phyloP scores from a whole-genome alignment of 2,113 vertebrate genomes.

The Reinhardtius hippoglossoides region DNA sequence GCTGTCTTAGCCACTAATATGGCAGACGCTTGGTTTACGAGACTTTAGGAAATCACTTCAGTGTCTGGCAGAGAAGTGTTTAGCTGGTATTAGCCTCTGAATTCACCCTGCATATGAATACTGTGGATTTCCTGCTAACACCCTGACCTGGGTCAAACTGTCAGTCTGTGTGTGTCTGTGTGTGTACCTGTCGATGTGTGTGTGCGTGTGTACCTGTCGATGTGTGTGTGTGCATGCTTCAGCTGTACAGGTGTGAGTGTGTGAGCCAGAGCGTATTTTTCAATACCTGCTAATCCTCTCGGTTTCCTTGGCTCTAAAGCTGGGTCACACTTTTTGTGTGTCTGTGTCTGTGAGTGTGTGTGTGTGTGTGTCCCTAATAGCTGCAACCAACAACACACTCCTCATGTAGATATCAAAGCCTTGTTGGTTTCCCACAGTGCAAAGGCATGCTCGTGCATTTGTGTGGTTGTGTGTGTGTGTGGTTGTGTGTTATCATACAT shows the following conservation, averaged over 20 bases:
- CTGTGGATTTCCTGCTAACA: slow-evolving; percentile 46
- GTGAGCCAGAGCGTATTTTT: too few relatives aligned
- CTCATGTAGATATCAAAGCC: too few relatives aligned
- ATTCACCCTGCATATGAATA: slow-evolving; percentile 59
- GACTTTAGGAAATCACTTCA: slow-evolving; percentile 16
- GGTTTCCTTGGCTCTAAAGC: too few relatives aligned
- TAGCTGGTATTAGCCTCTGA: slow-evolving; percentile 50
- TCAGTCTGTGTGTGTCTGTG: slow-evolving; percentile 35
- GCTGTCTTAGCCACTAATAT: background rate
- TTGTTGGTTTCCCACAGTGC: too few relatives aligned
- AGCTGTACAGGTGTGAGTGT: too few relatives aligned
- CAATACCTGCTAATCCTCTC: too few relatives aligned
- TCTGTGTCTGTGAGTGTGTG: too few relatives aligned
- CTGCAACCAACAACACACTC: too few relatives aligned
- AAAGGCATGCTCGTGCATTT: too few relatives aligned
- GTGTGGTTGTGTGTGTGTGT: background rate
- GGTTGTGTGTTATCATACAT: background rate
- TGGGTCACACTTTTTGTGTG: too few relatives aligned
- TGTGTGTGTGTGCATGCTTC: slow-evolving; percentile 7
- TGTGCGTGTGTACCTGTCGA: background rate
- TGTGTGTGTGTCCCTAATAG: too few relatives aligned
- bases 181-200: slow-evolving; percentile 14
- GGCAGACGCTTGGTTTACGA: slow-evolving; percentile 8
- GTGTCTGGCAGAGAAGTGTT: slow-evolving; percentile 27
- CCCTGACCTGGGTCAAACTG: slow-evolving; percentile 49